Evolutionary conservation across 2,888 invertebrate species (phyloP), one percentile per base, ranked within the genome.

Genomic region (Salticus scenicus): DNA sequence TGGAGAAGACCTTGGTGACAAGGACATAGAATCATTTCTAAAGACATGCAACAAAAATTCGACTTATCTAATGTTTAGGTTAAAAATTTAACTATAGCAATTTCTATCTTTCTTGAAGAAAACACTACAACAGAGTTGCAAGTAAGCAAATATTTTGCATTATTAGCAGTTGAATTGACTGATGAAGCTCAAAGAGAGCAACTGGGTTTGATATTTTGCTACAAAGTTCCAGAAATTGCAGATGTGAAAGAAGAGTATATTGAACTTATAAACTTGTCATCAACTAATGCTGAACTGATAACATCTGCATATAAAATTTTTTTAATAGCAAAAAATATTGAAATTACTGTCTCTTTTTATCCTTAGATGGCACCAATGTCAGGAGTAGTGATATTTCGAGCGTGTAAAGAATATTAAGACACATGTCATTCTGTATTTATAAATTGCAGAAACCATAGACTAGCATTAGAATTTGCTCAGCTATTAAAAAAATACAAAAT

Each of bases 231-330:
- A 51, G 24, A 51, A 14, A 51, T 20, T 14, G 41, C 14, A 20
- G 12, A 12, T 51, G 30, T 79, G 24, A 77, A 41, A 78, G 30
- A 79, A 31, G 28, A 79, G 51, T 41, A 31, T 20, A 84, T 37
- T 17, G 17, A 24, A 17, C 20, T 41, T 8, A 72, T 82, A 84
- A 27, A 17, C 82, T 81, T 24, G 8, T 28, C 12, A 82, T 12
- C 33, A 41, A 42, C 33, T 17, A 31, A 85, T 20, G 17, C 1
- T 73, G 69, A 41, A 41, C 14, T 8, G 10, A 41, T 41, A 10
- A 41, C 41, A 10, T 41, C 41, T 10, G 41, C 41, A 8, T 10
- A 10, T 41, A 14, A 41, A 41, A 41, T 10, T 10, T 41, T 41
- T 10, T 10, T 41, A 41, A 41, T 41, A 14, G 14, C 41, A 41